These are phyloP conservation scores for Esox lucius DNA, from an alignment of 2,797 vertebrate genomes.

Conservation along the genomic window DNA sequence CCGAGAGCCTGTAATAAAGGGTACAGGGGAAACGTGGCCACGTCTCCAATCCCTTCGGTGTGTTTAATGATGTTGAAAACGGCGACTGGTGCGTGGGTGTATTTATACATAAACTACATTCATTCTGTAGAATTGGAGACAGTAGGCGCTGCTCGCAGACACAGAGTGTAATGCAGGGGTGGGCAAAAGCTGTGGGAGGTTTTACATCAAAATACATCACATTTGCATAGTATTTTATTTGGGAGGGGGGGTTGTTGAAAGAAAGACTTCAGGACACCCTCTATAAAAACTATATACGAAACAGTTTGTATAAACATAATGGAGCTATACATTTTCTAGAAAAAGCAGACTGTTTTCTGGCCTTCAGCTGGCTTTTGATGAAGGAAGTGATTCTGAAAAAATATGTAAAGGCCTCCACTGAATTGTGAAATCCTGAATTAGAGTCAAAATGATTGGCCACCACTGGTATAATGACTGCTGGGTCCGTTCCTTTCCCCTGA, in stretches of 20 bases:
- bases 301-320: too few relatives aligned
- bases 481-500: not conserved
- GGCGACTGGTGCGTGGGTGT: not conserved
- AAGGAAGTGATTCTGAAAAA: too few relatives aligned
- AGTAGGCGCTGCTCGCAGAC: not conserved
- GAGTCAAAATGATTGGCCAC: not conserved
- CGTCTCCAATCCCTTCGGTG: not conserved
- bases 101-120: not conserved
- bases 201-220: too few relatives aligned
- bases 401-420: too few relatives aligned
- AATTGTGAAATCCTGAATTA: not conserved
- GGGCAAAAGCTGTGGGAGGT: too few relatives aligned
- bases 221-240: too few relatives aligned
- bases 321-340: too few relatives aligned
- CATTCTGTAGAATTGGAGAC: not conserved
- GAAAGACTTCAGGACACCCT: too few relatives aligned
- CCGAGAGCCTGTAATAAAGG: constrained; percentile 23
- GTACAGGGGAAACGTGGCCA: not conserved
- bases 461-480: not conserved
- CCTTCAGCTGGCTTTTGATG: too few relatives aligned
- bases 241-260: too few relatives aligned
- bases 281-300: too few relatives aligned
- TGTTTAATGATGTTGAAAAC: constrained; percentile 13
- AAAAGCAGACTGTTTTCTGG: too few relatives aligned
- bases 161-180: not conserved